These are phyloP conservation scores for Seira sanloemensis DNA, from an alignment of 2,888 invertebrate genomes.

Conservation along the genomic window DNA sequence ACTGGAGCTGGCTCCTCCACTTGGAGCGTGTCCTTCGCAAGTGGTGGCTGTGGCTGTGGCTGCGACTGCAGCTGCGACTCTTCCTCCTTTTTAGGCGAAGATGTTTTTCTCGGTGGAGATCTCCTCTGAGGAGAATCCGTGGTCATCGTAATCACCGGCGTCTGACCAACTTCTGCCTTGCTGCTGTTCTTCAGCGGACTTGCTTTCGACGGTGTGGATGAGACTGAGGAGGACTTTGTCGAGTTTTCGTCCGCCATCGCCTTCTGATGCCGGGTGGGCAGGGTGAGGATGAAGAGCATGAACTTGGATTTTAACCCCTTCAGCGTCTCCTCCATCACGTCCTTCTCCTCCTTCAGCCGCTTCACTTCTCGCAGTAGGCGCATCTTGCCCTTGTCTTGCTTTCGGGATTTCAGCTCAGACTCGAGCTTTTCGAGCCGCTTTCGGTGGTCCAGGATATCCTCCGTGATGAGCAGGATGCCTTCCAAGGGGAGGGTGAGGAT, in stretches of 20 bases:
- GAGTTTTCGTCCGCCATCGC: background rate
- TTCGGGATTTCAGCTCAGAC: background rate
- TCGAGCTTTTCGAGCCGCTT: constrained; percentile 9
- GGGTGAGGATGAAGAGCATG: constrained; percentile 5
- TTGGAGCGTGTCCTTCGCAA: background rate
- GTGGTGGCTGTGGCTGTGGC: background rate
- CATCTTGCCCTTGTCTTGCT: background rate
- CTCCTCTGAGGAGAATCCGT: background rate
- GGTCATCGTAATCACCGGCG: background rate
- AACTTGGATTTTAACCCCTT: constrained; percentile 34
- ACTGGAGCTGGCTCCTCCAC: background rate
- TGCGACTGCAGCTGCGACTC: background rate
- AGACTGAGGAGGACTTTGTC: background rate
- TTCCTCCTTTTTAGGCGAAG: background rate
- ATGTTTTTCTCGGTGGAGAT: background rate
- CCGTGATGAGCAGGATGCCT: constrained; percentile 19
- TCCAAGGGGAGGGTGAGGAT: background rate
- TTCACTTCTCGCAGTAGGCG: background rate
- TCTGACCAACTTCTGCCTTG: background rate
- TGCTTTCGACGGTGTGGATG: background rate
- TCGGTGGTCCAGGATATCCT: constrained; percentile 38
- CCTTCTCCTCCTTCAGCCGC: constrained; percentile 28
- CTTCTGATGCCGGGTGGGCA: background rate
- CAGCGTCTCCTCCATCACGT: constrained; percentile 33
- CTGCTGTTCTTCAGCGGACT: background rate